Percentiles rank a stretch among this genome's conserved stretches.
Evolutionary conservation across 2,797 vertebrate species (phyloP).

Genomic region (Smutsia temminckii): DNA sequence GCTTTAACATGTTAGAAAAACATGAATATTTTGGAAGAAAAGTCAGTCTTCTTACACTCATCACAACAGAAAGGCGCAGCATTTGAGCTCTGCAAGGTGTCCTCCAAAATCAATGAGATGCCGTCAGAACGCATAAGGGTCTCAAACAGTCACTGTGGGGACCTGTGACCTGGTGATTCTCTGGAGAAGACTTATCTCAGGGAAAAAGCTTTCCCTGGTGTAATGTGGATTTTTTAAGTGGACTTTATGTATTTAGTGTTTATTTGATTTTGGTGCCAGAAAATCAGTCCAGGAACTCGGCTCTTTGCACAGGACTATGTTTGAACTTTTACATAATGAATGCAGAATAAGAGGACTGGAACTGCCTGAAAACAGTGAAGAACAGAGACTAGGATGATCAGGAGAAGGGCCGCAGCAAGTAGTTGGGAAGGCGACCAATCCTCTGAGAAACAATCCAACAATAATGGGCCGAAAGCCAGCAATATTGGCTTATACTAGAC

Average conservation of each 20-base stretch:
- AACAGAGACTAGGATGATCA: not conserved
- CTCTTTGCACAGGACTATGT: not conserved
- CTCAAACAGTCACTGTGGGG: not conserved
- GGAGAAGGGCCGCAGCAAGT: not conserved
- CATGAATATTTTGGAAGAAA: not conserved
- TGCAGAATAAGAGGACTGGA: not conserved
- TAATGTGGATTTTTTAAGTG: not conserved
- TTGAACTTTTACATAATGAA: not conserved
- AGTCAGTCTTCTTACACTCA: not conserved
- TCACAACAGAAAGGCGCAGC: slow-evolving; percentile 8
- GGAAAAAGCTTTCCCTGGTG: not conserved
- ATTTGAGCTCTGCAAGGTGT: not conserved
- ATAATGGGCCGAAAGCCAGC: not conserved
- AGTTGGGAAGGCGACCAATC: not conserved
- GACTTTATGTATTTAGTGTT: not conserved
- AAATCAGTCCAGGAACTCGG: not conserved
- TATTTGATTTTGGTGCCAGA: not conserved
- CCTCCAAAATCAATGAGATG: not conserved
- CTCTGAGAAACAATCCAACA: not conserved
- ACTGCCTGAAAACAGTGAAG: not conserved
- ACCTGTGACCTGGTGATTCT: not conserved
- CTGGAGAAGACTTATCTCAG: not conserved
- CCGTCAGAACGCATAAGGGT: not conserved
- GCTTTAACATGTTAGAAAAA: slow-evolving; percentile 22
- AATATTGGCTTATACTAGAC: not conserved